phyloP scores from a whole-genome alignment of 2,797 vertebrate genomes.

The Catostomus latipinnis region DNA sequence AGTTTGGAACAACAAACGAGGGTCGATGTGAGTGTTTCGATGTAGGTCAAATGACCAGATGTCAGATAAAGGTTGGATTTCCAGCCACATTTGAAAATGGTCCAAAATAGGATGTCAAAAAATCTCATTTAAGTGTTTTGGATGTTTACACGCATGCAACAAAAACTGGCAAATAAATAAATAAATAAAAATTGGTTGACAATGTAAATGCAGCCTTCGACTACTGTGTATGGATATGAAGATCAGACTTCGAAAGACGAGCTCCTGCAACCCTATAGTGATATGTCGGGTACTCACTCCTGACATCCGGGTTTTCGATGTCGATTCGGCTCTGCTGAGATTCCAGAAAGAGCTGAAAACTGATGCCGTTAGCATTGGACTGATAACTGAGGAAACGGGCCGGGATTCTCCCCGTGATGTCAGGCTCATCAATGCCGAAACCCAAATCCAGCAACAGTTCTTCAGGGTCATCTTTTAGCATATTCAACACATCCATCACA shows the following conservation, averaged over 20 bases:
- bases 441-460: constrained; percentile 91
- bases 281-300: constrained; percentile 75
- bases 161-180: too few species aligned
- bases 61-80: too few species aligned
- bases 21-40: too few species aligned
- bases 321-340: constrained; percentile 86
- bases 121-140: too few species aligned
- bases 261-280: neutral
- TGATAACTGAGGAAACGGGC: constrained; percentile 83
- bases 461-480: constrained; percentile 88
- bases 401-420: constrained; percentile 86
- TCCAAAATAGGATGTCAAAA: too few species aligned
- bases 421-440: constrained; percentile 88
- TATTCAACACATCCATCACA: constrained; percentile 82
- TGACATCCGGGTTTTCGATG: constrained; percentile 82
- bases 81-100: too few species aligned
- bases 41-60: too few species aligned
- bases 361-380: constrained; percentile 87
- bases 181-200: too few species aligned
- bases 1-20: too few species aligned
- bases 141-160: too few species aligned
- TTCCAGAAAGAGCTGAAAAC: constrained; percentile 84
- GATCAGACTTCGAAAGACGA: too few species aligned
- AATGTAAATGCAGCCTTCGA: too few species aligned
- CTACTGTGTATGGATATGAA: neutral